These are phyloP conservation scores for Otocyon megalotis DNA, from an alignment of 2,113 vertebrate genomes.

Conservation along the genomic window DNA sequence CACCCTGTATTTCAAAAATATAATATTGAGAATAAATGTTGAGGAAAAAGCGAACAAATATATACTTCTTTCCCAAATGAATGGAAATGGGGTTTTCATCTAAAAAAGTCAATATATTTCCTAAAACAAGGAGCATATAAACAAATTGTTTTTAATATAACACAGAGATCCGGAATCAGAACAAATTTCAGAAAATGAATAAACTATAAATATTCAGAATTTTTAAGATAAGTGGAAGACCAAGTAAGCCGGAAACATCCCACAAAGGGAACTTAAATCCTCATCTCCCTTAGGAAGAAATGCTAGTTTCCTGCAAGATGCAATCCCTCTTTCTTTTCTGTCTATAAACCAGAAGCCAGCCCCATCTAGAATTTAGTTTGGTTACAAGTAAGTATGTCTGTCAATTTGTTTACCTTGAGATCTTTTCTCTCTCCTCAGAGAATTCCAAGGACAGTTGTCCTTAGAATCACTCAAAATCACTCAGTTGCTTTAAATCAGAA, in stretches of 20 bases:
- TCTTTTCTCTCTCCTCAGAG: not conserved
- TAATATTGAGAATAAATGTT: not conserved
- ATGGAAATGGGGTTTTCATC: not conserved
- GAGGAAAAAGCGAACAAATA: not conserved
- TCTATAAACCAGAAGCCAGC: not conserved
- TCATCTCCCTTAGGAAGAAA: not conserved
- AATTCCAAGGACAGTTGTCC: not conserved
- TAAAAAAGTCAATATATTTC: not conserved
- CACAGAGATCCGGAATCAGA: not conserved
- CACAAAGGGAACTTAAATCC: not conserved
- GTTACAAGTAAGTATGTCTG: constrained; percentile 24
- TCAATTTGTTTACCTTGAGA: constrained; percentile 26
- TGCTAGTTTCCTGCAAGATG: not conserved
- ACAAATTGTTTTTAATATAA: constrained; percentile 18
- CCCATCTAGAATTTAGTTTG: not conserved
- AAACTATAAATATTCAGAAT: not conserved
- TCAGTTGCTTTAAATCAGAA: not conserved
- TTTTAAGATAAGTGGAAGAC: constrained; percentile 54
- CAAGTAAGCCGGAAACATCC: not conserved
- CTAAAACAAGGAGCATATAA: constrained; percentile 46
- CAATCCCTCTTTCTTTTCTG: not conserved
- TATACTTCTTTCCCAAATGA: constrained; percentile 6
- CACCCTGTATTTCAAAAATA: not conserved
- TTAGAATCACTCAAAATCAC: not conserved
- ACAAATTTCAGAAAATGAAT: constrained; percentile 38